A percentile compares a stretch with the other conserved stretches of the same genome.
phyloP scores from a whole-genome alignment of 2,797 vertebrate species.

The Okamejei kenojei region DNA sequence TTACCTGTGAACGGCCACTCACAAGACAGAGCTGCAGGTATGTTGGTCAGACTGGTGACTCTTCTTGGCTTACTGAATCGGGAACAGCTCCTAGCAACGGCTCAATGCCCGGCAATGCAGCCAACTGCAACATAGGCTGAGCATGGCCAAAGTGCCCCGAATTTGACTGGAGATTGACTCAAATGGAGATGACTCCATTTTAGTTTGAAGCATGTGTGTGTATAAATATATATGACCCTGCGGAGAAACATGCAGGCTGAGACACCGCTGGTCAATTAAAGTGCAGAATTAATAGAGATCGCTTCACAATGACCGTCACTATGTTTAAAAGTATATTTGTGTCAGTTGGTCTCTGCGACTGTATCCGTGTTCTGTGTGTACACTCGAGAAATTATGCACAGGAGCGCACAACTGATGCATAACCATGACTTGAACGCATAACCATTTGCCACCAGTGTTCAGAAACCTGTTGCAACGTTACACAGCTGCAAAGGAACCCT shows the following conservation, averaged over 20 bases:
- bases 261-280: not conserved
- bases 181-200: not conserved
- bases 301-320: not conserved
- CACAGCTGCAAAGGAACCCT: not conserved
- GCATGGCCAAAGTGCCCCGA: too few species aligned
- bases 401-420: not conserved
- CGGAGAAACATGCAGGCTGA: not conserved
- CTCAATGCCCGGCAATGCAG: not conserved
- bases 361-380: not conserved
- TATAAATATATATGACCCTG: not conserved
- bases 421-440: too few species aligned
- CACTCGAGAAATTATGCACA: not conserved
- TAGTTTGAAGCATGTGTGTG: not conserved
- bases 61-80: not conserved
- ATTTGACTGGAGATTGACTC: too few species aligned
- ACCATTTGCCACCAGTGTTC: not conserved
- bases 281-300: not conserved
- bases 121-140: not conserved
- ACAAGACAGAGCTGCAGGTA: not conserved
- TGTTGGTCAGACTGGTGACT: not conserved
- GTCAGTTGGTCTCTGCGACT: too few species aligned
- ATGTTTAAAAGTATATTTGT: too few species aligned
- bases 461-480: too few species aligned
- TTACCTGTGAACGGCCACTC: too few species aligned
- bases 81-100: not conserved